Conservation (phyloP, 2,113 vertebrate genomes). For the Lagopus leucura region DNA sequence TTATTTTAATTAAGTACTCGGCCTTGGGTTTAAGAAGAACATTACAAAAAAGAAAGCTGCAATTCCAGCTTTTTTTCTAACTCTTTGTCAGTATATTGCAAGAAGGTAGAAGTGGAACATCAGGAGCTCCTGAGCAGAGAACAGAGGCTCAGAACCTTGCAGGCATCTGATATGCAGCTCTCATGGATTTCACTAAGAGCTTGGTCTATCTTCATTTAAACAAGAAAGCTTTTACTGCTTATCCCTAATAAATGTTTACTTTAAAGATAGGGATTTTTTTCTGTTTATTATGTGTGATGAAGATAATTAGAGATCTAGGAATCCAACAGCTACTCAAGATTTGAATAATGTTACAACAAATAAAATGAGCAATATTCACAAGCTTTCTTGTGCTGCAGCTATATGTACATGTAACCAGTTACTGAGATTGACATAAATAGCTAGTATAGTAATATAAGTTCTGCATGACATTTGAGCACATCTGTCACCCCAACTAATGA, state of each 20-base stretch:
- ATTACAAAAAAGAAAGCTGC: background rate
- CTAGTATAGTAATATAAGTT: background rate
- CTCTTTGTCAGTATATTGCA: background rate
- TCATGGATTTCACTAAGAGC: background rate
- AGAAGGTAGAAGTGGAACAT: background rate
- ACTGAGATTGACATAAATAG: constrained; percentile 13
- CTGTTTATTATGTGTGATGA: background rate
- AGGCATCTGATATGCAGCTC: background rate
- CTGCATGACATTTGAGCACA: background rate
- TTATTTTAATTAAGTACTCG: background rate
- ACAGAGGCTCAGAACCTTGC: background rate
- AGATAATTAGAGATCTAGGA: background rate
- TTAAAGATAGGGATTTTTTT: background rate
- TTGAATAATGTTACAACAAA: background rate
- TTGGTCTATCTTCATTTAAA: background rate
- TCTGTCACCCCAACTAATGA: background rate
- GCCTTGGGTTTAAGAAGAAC: background rate
- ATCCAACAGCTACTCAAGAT: background rate
- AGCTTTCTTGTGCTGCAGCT: background rate
- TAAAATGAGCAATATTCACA: background rate
- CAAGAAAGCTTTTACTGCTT: background rate
- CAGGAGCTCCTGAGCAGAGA: background rate
- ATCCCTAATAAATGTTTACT: background rate
- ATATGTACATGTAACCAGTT: background rate
- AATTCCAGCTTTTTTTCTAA: background rate